Evolutionary conservation across 2,797 vertebrate genomes (phyloP).

Genomic region (Oreochromis mossambicus): DNA sequence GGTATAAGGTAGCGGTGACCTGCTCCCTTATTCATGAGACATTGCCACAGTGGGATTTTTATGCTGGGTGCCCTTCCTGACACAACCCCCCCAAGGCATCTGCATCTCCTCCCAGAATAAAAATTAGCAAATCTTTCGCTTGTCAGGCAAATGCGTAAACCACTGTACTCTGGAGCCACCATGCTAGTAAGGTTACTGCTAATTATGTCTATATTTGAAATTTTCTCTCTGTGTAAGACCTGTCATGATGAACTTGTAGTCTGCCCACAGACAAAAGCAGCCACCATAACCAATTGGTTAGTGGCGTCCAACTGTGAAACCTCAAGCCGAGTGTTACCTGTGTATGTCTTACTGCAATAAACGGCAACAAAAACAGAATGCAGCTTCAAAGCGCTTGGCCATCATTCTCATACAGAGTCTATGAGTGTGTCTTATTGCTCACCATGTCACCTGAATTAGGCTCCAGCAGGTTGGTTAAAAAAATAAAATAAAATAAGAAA

Average conservation of each 20-base stretch:
- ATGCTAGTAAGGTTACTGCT: not conserved
- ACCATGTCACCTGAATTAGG: too few species aligned
- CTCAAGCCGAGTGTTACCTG: not conserved
- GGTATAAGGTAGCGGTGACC: not conserved
- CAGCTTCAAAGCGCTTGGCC: not conserved
- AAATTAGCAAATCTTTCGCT: not conserved
- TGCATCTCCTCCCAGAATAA: not conserved
- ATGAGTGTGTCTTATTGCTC: not conserved
- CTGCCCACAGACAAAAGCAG: not conserved
- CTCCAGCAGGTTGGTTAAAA: not conserved
- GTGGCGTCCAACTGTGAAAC: not conserved
- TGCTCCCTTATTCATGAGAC: not conserved
- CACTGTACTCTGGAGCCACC: not conserved
- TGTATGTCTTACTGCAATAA: not conserved
- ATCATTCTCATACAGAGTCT: not conserved
- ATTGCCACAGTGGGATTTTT: not conserved
- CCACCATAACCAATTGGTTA: not conserved
- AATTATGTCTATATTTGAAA: not conserved
- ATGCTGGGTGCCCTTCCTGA: not conserved
- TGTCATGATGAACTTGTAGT: not conserved
- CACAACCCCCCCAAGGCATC: not conserved
- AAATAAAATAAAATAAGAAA: accelerated
- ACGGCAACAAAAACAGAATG: not conserved
- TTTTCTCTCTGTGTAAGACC: not conserved
- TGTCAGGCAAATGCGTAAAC: not conserved